Evolutionary conservation across 1,140 invertebrate species (phyloP).

Genomic region (Wiebesia pumilae): DNA sequence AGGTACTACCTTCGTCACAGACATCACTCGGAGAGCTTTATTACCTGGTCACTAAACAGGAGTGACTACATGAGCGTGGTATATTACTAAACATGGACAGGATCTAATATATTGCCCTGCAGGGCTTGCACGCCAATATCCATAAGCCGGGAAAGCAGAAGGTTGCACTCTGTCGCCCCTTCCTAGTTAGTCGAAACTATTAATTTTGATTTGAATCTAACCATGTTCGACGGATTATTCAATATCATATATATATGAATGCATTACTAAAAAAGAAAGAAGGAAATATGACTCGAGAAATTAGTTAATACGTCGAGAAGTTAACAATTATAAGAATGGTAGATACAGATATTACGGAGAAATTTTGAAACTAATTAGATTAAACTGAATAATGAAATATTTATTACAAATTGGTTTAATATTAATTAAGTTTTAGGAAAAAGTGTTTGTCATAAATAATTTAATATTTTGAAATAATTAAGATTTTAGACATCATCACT

Average conservation of each 20-base stretch:
- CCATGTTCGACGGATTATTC: conserved; percentile 61
- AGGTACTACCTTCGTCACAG: conserved; percentile 30
- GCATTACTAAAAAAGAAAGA: conserved; percentile 48
- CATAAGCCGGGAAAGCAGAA: conserved; percentile 55
- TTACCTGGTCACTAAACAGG: conserved; percentile 63
- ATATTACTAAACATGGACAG: conserved; percentile 63
- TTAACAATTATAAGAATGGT: too few species aligned
- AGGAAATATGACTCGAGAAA: conserved; percentile 56
- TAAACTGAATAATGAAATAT: too few species aligned
- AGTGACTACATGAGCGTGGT: conserved; percentile 60
- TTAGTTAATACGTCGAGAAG: conserved; percentile 59
- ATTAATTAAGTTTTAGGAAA: too few species aligned
- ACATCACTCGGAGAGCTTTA: conserved; percentile 58
- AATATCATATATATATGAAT: conserved; percentile 54
- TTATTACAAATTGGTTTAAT: too few species aligned
- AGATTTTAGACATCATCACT: too few species aligned
- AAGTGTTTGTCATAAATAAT: too few species aligned
- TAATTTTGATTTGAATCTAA: conserved; percentile 66
- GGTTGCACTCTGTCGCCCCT: conserved; percentile 55
- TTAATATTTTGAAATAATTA: too few species aligned
- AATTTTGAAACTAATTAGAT: too few species aligned
- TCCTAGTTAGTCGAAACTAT: conserved; percentile 64
- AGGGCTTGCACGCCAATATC: conserved; percentile 65
- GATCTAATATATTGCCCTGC: conserved; percentile 62
- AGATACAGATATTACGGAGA: too few species aligned